These are phyloP conservation scores for Falco naumanni DNA, from an alignment of 2,797 vertebrate species.

Conservation along the genomic window DNA sequence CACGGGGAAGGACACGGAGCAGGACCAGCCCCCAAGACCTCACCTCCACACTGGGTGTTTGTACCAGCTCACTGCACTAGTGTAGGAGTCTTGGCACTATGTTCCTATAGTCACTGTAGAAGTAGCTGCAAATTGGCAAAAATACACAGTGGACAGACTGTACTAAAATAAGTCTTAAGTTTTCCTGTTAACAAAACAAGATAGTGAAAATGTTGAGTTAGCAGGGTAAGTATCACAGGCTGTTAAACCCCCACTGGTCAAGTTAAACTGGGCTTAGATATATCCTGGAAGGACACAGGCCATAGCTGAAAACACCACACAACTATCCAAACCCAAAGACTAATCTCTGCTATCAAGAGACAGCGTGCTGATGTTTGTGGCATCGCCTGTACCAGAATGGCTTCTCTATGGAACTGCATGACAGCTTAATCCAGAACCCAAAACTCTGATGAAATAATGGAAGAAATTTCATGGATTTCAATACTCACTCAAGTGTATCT, in stretches of 20 bases:
- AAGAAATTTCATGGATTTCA: neutral
- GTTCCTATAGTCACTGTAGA: neutral
- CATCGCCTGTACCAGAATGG: neutral
- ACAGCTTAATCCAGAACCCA: neutral
- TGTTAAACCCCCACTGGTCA: fast-evolving
- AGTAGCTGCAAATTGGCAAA: neutral
- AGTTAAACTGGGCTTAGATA: neutral
- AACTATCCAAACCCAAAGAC: neutral
- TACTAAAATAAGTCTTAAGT: neutral
- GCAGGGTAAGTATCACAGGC: neutral
- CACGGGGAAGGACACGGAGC: neutral
- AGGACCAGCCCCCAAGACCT: neutral
- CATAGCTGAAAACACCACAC: neutral
- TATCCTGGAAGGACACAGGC: neutral
- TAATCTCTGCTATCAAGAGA: neutral
- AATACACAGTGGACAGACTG: neutral
- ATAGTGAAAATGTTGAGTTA: neutral
- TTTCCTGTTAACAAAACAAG: neutral
- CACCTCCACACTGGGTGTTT: neutral
- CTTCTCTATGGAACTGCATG: neutral
- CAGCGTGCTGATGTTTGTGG: fast-evolving
- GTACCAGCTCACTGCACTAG: fast-evolving
- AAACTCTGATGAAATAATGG: neutral
- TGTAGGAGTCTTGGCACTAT: neutral
- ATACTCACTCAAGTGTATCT: neutral